Percentiles rank a stretch among this genome's conserved stretches.
These are phyloP conservation scores for Acanthosepion pharaonis DNA, from an alignment of 2,888 invertebrate species.

Conservation along the genomic window DNA sequence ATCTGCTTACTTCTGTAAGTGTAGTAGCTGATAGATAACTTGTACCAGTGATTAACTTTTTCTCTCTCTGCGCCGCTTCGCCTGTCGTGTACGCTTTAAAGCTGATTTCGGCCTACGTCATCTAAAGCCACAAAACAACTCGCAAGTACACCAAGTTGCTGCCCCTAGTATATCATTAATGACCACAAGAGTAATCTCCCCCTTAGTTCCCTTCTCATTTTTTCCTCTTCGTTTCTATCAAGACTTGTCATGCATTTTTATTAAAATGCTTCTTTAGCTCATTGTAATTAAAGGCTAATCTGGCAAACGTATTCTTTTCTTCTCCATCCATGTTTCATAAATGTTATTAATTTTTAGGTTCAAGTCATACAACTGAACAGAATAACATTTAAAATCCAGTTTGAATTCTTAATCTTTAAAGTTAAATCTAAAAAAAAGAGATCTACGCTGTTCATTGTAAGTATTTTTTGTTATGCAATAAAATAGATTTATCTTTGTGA, in stretches of 20 bases:
- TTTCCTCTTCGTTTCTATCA: not conserved
- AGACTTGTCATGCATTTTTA: not conserved
- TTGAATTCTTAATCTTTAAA: too few species aligned
- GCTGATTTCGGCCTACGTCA: not conserved
- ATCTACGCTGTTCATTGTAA: too few species aligned
- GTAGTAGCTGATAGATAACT: not conserved
- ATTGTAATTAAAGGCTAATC: not conserved
- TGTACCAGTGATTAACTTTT: not conserved
- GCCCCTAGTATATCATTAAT: constrained; percentile 34
- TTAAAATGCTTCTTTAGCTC: not conserved
- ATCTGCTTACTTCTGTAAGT: not conserved
- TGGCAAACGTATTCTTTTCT: not conserved
- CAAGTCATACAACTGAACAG: too few species aligned
- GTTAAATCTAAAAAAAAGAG: too few species aligned
- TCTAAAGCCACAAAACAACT: not conserved
- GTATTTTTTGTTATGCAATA: too few species aligned
- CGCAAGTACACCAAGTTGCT: not conserved
- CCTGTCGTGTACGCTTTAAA: constrained; percentile 17
- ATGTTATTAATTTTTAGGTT: too few species aligned
- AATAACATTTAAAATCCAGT: too few species aligned
- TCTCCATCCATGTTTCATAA: not conserved
- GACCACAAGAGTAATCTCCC: not conserved
- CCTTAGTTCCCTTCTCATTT: not conserved
- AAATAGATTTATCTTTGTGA: too few species aligned
- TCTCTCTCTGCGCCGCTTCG: not conserved